Conservation (phyloP, 2,113 vertebrate genomes). For the Chionodraco myersi region DNA sequence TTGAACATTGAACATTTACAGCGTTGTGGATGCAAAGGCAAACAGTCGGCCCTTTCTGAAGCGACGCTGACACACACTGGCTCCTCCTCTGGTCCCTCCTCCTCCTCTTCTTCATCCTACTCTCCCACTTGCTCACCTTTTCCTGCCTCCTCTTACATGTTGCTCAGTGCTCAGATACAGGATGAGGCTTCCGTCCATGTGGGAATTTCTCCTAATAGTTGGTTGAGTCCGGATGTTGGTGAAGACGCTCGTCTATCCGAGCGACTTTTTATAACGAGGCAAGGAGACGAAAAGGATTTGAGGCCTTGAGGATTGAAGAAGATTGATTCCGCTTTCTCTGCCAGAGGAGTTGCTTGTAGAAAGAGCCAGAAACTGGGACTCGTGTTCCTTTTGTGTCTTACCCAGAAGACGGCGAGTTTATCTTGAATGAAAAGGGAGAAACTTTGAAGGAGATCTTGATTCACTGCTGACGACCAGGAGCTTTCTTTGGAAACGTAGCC, state of each 20-base stretch:
- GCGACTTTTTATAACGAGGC: constrained; percentile 16
- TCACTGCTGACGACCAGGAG: constrained; percentile 22
- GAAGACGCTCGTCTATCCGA: constrained; percentile 20
- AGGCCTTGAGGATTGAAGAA: constrained; percentile 17
- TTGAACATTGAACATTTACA: constrained; percentile 24
- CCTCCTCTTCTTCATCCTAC: constrained; percentile 39
- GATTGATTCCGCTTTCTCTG: background rate
- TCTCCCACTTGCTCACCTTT: constrained; percentile 62
- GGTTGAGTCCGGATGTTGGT: constrained; percentile 47
- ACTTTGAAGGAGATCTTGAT: constrained; percentile 4
- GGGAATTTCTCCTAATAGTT: constrained; percentile 69
- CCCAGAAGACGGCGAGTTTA: constrained; percentile 9
- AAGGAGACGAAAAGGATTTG: constrained; percentile 15
- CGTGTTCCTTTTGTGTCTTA: constrained; percentile 3
- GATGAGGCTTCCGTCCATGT: constrained; percentile 66
- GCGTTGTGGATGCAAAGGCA: constrained; percentile 30
- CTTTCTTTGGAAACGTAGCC: constrained; percentile 28
- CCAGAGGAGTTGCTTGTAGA: constrained; percentile 36
- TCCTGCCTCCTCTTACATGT: constrained; percentile 66
- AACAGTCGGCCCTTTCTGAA: constrained; percentile 42
- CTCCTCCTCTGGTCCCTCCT: constrained; percentile 58
- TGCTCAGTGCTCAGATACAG: constrained; percentile 67
- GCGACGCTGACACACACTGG: constrained; percentile 52
- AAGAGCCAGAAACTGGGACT: constrained; percentile 10
- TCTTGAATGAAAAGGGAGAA: constrained; percentile 1